These are phyloP conservation scores for Turdus rufiventris DNA, from an alignment of 2,113 vertebrate genomes.

Conservation along the genomic window DNA sequence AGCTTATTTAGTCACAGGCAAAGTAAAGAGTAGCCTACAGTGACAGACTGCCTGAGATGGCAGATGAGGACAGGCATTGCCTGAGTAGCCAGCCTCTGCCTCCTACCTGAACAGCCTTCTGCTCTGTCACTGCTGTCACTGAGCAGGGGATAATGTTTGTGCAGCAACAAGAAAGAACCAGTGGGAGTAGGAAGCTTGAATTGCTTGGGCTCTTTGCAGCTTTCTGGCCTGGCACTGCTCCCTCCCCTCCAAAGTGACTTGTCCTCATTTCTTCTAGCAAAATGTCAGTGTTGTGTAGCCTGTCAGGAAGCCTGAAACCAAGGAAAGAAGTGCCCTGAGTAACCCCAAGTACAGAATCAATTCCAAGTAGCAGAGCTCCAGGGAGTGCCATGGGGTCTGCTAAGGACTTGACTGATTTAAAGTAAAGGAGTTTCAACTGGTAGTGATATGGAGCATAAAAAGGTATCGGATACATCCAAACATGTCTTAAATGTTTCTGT, in stretches of 20 bases:
- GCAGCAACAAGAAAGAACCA: neutral
- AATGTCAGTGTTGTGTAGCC: neutral
- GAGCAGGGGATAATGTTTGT: neutral
- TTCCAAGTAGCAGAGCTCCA: neutral
- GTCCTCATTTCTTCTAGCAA: constrained; percentile 1
- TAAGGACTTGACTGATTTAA: neutral
- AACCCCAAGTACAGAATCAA: neutral
- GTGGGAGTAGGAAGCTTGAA: neutral
- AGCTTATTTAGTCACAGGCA: neutral
- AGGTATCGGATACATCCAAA: neutral
- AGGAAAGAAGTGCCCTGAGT: neutral
- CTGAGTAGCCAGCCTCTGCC: neutral
- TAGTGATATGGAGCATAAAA: neutral
- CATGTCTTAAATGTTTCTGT: neutral
- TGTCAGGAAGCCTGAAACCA: neutral
- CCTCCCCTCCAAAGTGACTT: neutral
- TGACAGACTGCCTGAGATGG: constrained; percentile 9
- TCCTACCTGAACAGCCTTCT: constrained; percentile 49
- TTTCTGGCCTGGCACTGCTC: neutral
- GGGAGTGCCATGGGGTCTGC: neutral
- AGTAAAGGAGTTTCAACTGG: neutral
- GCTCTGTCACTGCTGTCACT: neutral
- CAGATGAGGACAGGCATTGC: constrained; percentile 30
- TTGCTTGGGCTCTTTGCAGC: neutral
- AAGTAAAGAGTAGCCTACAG: neutral